Conservation (phyloP, 2,113 vertebrate genomes). For the Mesitornis unicolor region DNA sequence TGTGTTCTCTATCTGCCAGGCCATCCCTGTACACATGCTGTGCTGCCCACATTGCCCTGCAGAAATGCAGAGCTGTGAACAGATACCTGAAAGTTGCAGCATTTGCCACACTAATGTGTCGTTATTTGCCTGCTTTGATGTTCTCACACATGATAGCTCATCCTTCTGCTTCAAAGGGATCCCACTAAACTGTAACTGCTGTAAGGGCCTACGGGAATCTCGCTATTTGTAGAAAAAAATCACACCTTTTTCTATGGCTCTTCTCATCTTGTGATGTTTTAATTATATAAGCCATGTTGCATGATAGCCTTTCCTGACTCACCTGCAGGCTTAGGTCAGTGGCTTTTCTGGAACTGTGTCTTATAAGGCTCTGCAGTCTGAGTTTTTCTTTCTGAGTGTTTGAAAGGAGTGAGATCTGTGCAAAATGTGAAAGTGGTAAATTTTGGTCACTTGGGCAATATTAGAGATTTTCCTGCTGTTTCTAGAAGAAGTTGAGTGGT, state of each 20-base stretch:
- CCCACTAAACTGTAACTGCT: not conserved
- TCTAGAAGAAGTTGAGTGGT: not conserved
- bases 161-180: slow-evolving; percentile 23
- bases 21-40: not conserved
- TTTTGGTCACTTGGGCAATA: not conserved
- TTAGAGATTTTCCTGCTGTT: not conserved
- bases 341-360: not conserved
- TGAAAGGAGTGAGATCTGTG: not conserved
- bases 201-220: not conserved
- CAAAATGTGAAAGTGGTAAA: not conserved
- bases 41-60: not conserved
- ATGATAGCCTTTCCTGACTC: not conserved
- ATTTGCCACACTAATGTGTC: not conserved
- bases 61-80: not conserved
- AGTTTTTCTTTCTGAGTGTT: not conserved
- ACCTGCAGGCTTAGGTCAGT: not conserved
- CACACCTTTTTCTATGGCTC: not conserved
- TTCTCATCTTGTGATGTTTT: not conserved
- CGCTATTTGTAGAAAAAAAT: not conserved
- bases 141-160: not conserved
- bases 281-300: not conserved
- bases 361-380: not conserved
- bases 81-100: not conserved
- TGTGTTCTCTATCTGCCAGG: accelerated
- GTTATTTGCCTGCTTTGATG: slow-evolving; percentile 6